Evolutionary conservation across 2,797 vertebrate genomes (phyloP).

Genomic region (Coilia nasus): DNA sequence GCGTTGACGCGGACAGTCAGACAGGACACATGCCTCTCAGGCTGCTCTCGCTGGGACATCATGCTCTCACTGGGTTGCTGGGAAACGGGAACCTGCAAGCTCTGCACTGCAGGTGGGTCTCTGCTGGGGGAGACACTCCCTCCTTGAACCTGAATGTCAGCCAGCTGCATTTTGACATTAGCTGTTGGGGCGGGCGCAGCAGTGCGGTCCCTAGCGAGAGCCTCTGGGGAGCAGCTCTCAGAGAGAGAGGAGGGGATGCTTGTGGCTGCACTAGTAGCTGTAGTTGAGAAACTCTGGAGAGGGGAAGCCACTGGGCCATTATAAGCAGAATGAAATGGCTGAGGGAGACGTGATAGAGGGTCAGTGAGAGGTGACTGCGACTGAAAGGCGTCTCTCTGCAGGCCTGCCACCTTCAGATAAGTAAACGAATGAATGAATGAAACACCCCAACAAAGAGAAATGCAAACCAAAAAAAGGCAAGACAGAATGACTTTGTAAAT

Average conservation of each 20-base stretch:
- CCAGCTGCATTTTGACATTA: background rate
- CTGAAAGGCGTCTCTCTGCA: slow-evolving; percentile 68
- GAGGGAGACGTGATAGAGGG: slow-evolving; percentile 29
- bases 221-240: slow-evolving; percentile 13
- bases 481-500: background rate
- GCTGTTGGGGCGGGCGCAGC: background rate
- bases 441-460: slow-evolving; percentile 34
- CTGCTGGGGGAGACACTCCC: background rate
- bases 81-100: background rate
- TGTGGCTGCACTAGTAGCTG: slow-evolving; percentile 15
- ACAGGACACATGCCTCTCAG: slow-evolving; percentile 77
- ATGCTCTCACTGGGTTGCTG: slow-evolving; percentile 64
- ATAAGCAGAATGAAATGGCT: slow-evolving; percentile 57
- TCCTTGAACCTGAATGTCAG: background rate
- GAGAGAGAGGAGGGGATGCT: background rate
- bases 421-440: slow-evolving; percentile 19
- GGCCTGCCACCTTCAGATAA: slow-evolving; percentile 57
- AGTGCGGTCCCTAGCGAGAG: background rate
- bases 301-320: slow-evolving; percentile 54
- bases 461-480: slow-evolving; percentile 12
- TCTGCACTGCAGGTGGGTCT: background rate
- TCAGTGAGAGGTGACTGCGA: slow-evolving; percentile 59
- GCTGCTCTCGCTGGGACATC: slow-evolving; percentile 32
- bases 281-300: slow-evolving; percentile 9
- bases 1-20: slow-evolving; percentile 80